These are phyloP conservation scores for Dryoscopus gambensis DNA, from an alignment of 2,113 vertebrate species.

Conservation along the genomic window DNA sequence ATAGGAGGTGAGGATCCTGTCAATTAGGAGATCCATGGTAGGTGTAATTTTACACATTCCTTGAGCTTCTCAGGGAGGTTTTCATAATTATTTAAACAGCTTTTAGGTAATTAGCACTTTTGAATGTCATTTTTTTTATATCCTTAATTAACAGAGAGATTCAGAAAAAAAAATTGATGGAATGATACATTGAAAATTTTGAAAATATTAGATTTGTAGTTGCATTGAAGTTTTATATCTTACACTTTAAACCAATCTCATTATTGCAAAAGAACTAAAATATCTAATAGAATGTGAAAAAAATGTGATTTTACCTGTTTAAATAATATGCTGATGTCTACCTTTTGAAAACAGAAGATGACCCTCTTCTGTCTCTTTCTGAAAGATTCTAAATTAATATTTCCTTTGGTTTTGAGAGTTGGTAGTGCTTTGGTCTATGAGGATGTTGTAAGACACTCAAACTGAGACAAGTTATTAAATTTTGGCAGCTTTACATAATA, in stretches of 20 bases:
- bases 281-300: not conserved
- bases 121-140: not conserved
- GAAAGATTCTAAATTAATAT: not conserved
- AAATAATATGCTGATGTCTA: not conserved
- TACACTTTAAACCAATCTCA: not conserved
- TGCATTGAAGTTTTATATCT: not conserved
- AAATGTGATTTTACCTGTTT: not conserved
- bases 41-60: not conserved
- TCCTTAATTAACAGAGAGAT: not conserved
- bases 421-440: not conserved
- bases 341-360: not conserved
- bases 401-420: not conserved
- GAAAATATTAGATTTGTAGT: not conserved
- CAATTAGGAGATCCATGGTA: not conserved
- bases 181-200: not conserved
- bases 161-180: not conserved
- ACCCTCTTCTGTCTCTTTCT: not conserved
- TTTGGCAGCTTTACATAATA: not conserved
- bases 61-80: not conserved
- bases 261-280: not conserved
- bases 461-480: not conserved
- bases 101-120: not conserved
- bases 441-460: not conserved
- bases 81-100: not conserved
- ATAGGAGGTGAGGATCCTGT: not conserved